A percentile compares a stretch with the other conserved stretches of the same genome.
phyloP scores from a whole-genome alignment of 2,888 invertebrate species.

The Philereme transversata region DNA sequence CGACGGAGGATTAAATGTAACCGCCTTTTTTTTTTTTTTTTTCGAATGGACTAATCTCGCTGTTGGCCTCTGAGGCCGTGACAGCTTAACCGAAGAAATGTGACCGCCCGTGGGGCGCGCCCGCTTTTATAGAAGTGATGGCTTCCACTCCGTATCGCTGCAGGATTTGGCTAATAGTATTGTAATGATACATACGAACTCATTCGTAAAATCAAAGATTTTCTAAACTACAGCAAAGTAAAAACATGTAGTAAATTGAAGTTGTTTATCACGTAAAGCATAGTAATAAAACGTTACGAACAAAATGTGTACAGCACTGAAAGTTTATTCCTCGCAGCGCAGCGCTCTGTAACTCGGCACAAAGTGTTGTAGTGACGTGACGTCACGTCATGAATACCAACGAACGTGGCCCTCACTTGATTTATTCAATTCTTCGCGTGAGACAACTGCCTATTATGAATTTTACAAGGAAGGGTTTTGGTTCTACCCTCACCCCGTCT shows the following conservation, averaged over 20 bases:
- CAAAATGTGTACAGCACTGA: constrained; percentile 5
- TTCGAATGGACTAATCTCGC: too few relatives aligned
- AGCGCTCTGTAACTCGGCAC: constrained; percentile 5
- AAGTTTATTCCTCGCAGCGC: constrained; percentile 15
- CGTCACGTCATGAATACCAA: constrained; percentile 19
- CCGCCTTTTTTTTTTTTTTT: too few relatives aligned
- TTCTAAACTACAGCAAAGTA: neutral
- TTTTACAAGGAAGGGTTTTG: constrained; percentile 10
- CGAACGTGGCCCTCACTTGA: constrained; percentile 7
- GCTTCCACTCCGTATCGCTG: too few relatives aligned
- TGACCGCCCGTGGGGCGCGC: too few relatives aligned
- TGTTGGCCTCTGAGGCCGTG: too few relatives aligned
- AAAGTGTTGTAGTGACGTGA: constrained; percentile 17
- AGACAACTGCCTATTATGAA: constrained; percentile 23
- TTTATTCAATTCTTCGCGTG: constrained; percentile 24
- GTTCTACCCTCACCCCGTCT: neutral
- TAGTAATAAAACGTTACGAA: neutral
- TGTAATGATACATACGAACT: too few relatives aligned
- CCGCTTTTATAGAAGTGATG: too few relatives aligned
- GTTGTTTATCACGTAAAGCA: neutral
- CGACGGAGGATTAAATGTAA: too few relatives aligned
- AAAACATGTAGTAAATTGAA: neutral
- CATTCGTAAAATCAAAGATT: neutral
- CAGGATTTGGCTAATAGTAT: too few relatives aligned
- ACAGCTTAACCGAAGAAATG: too few relatives aligned